These are phyloP conservation scores for Unio delphinus DNA, from an alignment of 2,888 invertebrate species.

Conservation along the genomic window DNA sequence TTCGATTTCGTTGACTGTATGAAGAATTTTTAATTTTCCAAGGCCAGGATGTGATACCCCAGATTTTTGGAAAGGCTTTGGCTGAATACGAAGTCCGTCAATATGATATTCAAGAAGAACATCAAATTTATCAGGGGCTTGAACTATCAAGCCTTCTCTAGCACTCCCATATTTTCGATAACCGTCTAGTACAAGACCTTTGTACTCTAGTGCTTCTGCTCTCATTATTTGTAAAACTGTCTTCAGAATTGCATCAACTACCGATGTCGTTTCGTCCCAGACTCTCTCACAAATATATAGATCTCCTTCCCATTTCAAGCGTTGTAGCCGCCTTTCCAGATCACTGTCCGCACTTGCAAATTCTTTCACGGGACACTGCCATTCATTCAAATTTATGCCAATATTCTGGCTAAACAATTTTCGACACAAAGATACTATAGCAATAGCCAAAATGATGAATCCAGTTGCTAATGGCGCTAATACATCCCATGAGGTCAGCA, in stretches of 20 bases:
- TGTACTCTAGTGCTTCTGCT: constrained; percentile 8
- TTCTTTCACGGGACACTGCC: constrained; percentile 1
- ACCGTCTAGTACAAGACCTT: constrained; percentile 13
- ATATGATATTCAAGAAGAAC: constrained; percentile 22
- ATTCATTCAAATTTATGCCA: constrained; percentile 8
- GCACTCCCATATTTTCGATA: constrained; percentile 34
- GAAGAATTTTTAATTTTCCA: too few species aligned
- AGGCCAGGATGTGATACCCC: too few species aligned
- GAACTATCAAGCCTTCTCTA: constrained; percentile 33
- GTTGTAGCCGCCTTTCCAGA: background rate
- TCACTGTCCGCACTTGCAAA: background rate
- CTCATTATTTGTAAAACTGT: constrained; percentile 8
- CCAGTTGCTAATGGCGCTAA: too few species aligned
- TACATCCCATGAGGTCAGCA: too few species aligned
- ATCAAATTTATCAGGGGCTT: constrained; percentile 33
- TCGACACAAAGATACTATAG: too few species aligned
- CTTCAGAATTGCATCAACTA: constrained; percentile 1
- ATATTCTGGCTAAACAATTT: background rate
- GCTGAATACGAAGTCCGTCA: constrained; percentile 10
- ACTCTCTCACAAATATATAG: constrained; percentile 1
- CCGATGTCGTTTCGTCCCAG: constrained; percentile 1
- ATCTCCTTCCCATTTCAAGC: background rate
- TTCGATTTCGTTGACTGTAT: constrained; percentile 2
- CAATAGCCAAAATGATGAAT: too few species aligned
- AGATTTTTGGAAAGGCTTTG: background rate